Conservation (phyloP, 2,113 vertebrate genomes). For the Trematomus loennbergii region DNA sequence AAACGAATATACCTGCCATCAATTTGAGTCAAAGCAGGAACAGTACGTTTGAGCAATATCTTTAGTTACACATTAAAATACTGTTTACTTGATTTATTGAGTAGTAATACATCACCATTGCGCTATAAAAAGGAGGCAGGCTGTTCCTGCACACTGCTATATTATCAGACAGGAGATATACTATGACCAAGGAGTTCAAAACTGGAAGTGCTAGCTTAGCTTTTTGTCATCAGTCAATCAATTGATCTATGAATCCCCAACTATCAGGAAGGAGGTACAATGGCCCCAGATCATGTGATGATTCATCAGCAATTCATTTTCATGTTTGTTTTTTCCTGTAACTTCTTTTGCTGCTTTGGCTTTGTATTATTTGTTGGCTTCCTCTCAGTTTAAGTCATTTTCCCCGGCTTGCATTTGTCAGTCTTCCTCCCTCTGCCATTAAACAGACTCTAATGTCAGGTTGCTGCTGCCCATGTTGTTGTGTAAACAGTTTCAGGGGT, state of each 20-base stretch:
- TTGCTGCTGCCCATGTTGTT: slow-evolving; percentile 18
- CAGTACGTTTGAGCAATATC: background rate
- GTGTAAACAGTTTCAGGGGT: slow-evolving; percentile 45
- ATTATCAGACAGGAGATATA: background rate
- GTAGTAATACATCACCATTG: background rate
- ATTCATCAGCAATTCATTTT: background rate
- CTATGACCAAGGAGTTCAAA: slow-evolving; percentile 23
- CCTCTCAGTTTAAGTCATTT: background rate
- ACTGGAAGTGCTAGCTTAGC: slow-evolving; percentile 27
- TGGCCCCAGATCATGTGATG: background rate
- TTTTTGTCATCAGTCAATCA: slow-evolving; percentile 36
- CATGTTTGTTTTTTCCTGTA: background rate
- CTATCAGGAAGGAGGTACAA: background rate
- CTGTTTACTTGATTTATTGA: background rate
- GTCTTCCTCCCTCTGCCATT: background rate
- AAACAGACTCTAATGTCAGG: slow-evolving; percentile 34
- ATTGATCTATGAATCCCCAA: slow-evolving; percentile 30
- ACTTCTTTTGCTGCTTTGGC: background rate
- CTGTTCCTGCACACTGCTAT: background rate
- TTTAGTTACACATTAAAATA: background rate
- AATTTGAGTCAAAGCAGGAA: background rate
- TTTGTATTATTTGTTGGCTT: background rate
- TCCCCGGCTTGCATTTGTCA: background rate
- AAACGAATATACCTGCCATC: slow-evolving; percentile 7
- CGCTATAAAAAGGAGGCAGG: background rate